A percentile compares a stretch with the other conserved stretches of the same genome.
Evolutionary conservation across 2,113 vertebrate species (phyloP).

Genomic region (Paradisaea rubra): DNA sequence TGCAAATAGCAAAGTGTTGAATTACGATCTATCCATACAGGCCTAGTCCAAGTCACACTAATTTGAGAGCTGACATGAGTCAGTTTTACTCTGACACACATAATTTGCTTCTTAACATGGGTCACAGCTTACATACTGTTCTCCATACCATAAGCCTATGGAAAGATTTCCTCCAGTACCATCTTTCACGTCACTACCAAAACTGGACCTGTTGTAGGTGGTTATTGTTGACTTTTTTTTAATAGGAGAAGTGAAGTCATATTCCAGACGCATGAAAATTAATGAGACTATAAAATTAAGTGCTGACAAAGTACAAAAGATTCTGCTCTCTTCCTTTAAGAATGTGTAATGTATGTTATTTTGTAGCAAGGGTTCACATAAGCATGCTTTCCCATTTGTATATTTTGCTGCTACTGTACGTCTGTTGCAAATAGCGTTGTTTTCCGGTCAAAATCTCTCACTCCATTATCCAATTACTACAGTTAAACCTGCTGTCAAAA

Average conservation of each 20-base stretch:
- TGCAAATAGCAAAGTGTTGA: not conserved
- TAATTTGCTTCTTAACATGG: not conserved
- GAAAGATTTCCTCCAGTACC: not conserved
- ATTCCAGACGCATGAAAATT: not conserved
- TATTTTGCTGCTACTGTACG: not conserved
- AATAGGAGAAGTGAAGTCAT: not conserved
- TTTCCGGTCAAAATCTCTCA: not conserved
- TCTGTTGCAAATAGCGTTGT: not conserved
- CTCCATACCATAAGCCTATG: not conserved
- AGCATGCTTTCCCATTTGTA: not conserved
- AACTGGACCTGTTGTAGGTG: not conserved
- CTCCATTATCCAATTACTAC: not conserved
- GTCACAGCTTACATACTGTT: not conserved
- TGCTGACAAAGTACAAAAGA: not conserved
- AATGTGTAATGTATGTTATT: not conserved
- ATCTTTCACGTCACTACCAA: not conserved
- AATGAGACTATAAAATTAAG: not conserved
- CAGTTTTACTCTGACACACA: not conserved
- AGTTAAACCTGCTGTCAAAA: not conserved
- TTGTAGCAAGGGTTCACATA: not conserved
- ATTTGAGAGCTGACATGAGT: not conserved
- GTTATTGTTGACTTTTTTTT: not conserved
- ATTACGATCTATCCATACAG: rapidly evolving
- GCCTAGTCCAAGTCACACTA: rapidly evolving
- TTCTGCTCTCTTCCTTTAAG: not conserved